Evolutionary conservation across 2,113 vertebrate genomes (phyloP).

Genomic region (Myrmecobius fasciatus): DNA sequence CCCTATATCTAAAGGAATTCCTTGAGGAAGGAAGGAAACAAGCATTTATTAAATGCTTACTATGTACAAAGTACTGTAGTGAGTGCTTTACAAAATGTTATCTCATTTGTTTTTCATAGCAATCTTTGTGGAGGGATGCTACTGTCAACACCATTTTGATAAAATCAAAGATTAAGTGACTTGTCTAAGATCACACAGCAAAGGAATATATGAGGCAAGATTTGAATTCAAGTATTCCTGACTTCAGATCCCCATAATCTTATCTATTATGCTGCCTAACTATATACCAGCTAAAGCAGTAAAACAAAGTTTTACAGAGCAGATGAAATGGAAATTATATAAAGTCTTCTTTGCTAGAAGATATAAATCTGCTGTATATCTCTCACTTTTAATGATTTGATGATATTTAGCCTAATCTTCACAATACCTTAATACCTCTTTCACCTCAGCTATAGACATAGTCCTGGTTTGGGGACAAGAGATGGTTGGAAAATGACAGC

Average conservation of each 20-base stretch:
- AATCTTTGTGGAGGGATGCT: neutral
- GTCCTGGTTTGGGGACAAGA: neutral
- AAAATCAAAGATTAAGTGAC: neutral
- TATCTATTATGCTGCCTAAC: too few relatives aligned
- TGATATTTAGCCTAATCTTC: neutral
- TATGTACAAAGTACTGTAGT: neutral
- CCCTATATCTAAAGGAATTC: neutral
- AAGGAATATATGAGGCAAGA: too few relatives aligned
- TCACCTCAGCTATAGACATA: neutral
- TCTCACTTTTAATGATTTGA: neutral
- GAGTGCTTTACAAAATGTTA: neutral
- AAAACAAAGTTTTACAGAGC: neutral
- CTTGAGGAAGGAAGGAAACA: neutral
- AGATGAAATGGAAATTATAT: neutral
- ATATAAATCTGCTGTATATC: neutral
- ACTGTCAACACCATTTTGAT: neutral
- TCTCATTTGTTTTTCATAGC: neutral
- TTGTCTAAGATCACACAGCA: neutral
- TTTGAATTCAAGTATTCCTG: too few relatives aligned
- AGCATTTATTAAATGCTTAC: neutral
- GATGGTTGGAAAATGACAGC: too few relatives aligned
- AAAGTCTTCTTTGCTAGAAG: neutral
- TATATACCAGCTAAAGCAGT: neutral
- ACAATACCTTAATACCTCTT: fast-evolving
- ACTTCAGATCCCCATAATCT: too few relatives aligned